Percentiles rank a stretch among this genome's conserved stretches.
Conservation (phyloP, 2,888 invertebrate genomes). For the Mylabris sibirica region DNA sequence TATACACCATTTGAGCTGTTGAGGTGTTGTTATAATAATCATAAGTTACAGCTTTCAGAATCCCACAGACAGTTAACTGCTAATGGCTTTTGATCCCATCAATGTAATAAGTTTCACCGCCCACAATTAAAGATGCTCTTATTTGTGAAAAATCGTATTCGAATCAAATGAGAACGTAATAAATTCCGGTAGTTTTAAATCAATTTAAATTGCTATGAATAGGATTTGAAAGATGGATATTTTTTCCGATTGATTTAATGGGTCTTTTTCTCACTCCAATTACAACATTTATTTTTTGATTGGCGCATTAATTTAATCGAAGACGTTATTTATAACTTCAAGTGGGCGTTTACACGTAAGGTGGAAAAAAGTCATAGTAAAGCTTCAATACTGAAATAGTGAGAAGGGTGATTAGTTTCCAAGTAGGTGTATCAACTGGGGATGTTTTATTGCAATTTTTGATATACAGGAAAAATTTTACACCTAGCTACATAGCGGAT, state of each 20-base stretch:
- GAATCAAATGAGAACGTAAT: too few relatives aligned
- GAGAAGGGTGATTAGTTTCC: neutral
- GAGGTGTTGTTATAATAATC: slow-evolving; percentile 8
- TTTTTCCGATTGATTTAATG: neutral
- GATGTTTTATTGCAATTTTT: neutral
- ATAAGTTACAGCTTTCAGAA: slow-evolving; percentile 21
- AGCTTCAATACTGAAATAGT: neutral
- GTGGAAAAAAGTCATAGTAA: neutral
- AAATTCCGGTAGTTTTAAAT: neutral
- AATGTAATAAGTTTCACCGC: neutral
- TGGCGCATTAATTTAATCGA: neutral
- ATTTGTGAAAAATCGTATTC: too few relatives aligned
- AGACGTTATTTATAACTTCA: neutral
- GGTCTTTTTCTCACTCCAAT: too few relatives aligned
- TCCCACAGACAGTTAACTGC: slow-evolving; percentile 12
- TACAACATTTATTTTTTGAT: neutral
- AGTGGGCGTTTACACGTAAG: neutral
- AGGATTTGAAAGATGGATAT: neutral
- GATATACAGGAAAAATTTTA: too few relatives aligned
- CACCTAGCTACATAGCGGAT: too few relatives aligned
- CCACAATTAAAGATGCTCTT: neutral
- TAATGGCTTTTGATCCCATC: neutral
- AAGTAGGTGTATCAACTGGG: neutral
- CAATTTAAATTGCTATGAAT: neutral
- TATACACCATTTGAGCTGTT: neutral